phyloP scores from a whole-genome alignment of 2,888 invertebrate genomes.

The Halictus quadricinctus region DNA sequence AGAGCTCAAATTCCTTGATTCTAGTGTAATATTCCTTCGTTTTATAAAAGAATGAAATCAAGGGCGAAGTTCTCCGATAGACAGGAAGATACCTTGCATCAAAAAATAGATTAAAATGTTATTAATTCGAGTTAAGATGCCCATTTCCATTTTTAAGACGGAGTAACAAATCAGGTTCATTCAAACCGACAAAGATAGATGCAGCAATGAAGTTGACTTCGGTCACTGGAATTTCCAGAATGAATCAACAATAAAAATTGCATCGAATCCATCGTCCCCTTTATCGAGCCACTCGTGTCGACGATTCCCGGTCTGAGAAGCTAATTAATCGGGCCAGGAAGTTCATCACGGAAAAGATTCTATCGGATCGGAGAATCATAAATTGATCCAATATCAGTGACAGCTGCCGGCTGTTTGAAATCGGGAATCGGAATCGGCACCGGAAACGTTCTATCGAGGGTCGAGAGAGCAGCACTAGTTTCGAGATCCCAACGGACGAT shows the following conservation, averaged over 20 bases:
- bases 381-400: slow-evolving; percentile 8
- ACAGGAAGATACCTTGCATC: too few species aligned
- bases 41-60: not conserved
- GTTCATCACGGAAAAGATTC: not conserved
- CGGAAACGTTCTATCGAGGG: slow-evolving; percentile 4
- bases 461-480: not conserved
- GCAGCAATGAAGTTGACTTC: not conserved
- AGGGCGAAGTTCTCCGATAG: not conserved
- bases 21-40: not conserved
- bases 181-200: not conserved
- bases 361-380: not conserved
- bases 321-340: not conserved
- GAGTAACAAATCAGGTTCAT: not conserved
- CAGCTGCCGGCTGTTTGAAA: not conserved
- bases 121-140: not conserved
- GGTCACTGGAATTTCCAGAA: not conserved
- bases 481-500: not conserved
- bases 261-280: not conserved
- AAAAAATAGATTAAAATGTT: too few species aligned
- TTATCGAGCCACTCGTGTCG: not conserved
- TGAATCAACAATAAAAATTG: not conserved
- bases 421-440: not conserved
- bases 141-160: not conserved
- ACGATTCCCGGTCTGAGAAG: not conserved
- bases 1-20: too few species aligned